A percentile compares a stretch with the other conserved stretches of the same genome.
These are phyloP conservation scores for Coleophora deauratella DNA, from an alignment of 2,888 invertebrate genomes.

Conservation along the genomic window DNA sequence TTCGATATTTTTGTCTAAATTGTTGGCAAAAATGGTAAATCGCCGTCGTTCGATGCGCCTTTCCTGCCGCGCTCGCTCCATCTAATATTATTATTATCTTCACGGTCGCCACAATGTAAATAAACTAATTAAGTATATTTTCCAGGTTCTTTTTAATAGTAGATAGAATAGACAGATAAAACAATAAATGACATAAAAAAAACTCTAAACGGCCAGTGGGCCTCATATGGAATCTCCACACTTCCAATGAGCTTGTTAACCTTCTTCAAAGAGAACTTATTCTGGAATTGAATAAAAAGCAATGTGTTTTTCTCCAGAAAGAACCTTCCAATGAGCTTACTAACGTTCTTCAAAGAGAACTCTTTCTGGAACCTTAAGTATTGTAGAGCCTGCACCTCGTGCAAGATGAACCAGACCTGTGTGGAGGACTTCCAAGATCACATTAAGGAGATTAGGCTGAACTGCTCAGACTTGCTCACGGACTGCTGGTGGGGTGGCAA, in stretches of 20 bases:
- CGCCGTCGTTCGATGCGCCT: too few species aligned
- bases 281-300: constrained; percentile 35
- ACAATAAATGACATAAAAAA: too few species aligned
- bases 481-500: constrained; percentile 51
- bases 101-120: too few species aligned
- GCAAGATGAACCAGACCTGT: constrained; percentile 40
- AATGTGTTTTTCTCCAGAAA: constrained; percentile 25
- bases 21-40: too few species aligned
- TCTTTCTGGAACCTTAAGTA: constrained; percentile 44
- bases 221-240: too few species aligned
- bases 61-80: too few species aligned
- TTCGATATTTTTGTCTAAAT: too few species aligned
- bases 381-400: constrained; percentile 43
- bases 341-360: constrained; percentile 43
- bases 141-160: too few species aligned
- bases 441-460: constrained; percentile 32
- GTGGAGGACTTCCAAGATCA: constrained; percentile 29
- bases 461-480: constrained; percentile 42
- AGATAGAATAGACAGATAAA: too few species aligned
- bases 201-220: too few species aligned
- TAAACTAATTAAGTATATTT: too few species aligned
- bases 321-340: constrained; percentile 27
- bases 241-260: constrained; percentile 23
- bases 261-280: constrained; percentile 48
- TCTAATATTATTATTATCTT: too few species aligned